These are phyloP conservation scores for Melangyna quadrimaculata DNA, from an alignment of 2,888 invertebrate genomes.

Conservation along the genomic window DNA sequence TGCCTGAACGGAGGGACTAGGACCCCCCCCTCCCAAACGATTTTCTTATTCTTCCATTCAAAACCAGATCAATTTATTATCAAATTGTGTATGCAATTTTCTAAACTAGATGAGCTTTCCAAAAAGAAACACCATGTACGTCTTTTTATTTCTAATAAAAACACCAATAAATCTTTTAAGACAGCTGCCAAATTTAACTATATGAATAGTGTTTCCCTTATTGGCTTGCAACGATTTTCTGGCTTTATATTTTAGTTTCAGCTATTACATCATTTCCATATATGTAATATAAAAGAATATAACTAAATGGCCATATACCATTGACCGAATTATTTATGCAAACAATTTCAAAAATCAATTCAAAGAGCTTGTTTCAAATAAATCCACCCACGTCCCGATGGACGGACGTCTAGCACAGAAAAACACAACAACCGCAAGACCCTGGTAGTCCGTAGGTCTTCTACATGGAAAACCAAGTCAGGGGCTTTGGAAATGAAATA, in stretches of 20 bases:
- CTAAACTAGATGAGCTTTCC: too few relatives aligned
- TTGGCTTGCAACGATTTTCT: neutral
- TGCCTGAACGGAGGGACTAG: too few relatives aligned
- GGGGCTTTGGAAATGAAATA: slow-evolving; percentile 4
- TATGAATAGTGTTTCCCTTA: neutral
- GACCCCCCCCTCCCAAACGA: too few relatives aligned
- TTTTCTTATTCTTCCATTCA: too few relatives aligned
- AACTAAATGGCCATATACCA: neutral
- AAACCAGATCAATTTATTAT: too few relatives aligned
- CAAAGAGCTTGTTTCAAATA: slow-evolving; percentile 8
- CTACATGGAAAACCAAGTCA: slow-evolving; percentile 10
- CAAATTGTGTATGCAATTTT: too few relatives aligned
- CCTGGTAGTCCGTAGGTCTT: neutral
- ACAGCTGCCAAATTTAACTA: neutral
- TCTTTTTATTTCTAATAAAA: neutral
- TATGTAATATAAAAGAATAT: neutral
- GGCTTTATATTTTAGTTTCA: neutral
- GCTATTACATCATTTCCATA: slow-evolving; percentile 8
- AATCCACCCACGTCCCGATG: slow-evolving; percentile 21
- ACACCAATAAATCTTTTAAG: neutral
- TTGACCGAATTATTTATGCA: neutral
- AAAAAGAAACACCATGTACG: neutral
- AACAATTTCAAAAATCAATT: slow-evolving; percentile 29
- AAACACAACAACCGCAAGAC: neutral
- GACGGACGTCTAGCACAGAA: neutral